Base-by-base conservation (phyloP, 2,888 invertebrate species). In the Drosophila demipolita region DNA sequence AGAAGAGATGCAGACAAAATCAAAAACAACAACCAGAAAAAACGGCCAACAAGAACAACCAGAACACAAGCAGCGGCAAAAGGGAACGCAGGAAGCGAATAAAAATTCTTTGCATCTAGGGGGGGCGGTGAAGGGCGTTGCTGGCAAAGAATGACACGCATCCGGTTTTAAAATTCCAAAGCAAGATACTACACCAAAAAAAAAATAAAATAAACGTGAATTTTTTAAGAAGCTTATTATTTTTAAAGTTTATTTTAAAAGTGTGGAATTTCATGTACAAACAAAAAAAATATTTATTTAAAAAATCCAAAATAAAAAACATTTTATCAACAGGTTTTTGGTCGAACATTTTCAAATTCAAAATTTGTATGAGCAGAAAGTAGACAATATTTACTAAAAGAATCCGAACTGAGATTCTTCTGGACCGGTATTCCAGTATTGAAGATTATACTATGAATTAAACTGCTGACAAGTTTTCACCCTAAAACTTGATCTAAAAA, bases 151-250 rank as follows among this genome's bases (percentile, higher is more conserved):
- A 78, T 78, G 78, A 79, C 82, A 78, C 81, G 86, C 89, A 90
- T 87, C 88, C 89, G 90, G 89, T 89, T 83, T 83, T 81, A 73
- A 88, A 87, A 90, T 90, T 88, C 89, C 89, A 87, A 40, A 49
- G 49, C 48, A 32, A 63, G 26, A 42, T 42, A 1, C 15, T 45
- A 54, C 55, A 55, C 38, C 0, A 2, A 17, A 38, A 36, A 54
- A 53, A 33, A 32, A 1, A n/a, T n/a, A n/a, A 33, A 29, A 0
- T 11, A 11, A 6, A 29, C 6, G 0, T 6, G 6, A 0, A 29
- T 32, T 50, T 50, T 50, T n/a, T 1, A 32, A 32, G 3, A 20
- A 45, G 3, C 1, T 42, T 12, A 12, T 2, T 3, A 6, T 42
- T 12, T 3, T 2, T 5, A n/a, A 8, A 17, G 17, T 17, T 17